Percentiles rank a stretch among this genome's conserved stretches.
These are phyloP conservation scores for Bombus terrestris DNA, from an alignment of 1,140 invertebrate genomes.

Conservation along the genomic window DNA sequence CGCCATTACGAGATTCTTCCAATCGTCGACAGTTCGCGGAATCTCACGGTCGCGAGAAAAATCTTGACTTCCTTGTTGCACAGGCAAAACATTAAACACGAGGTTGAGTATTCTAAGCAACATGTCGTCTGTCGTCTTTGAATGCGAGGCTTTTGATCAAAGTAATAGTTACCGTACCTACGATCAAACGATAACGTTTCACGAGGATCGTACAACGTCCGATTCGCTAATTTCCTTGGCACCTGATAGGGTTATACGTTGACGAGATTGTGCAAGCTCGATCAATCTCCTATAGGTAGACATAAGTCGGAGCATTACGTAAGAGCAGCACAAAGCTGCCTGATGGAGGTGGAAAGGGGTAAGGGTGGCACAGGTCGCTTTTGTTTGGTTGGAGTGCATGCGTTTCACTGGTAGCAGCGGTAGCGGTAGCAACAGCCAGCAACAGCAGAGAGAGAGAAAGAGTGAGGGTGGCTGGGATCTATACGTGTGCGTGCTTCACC, in stretches of 20 bases:
- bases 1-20: background rate
- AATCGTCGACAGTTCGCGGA: background rate
- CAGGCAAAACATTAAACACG: background rate
- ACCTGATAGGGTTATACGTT: slow-evolving; percentile 10
- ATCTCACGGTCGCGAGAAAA: background rate
- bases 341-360: slow-evolving; percentile 50
- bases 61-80: background rate
- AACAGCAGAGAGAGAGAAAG: background rate
- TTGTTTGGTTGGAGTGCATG: slow-evolving; percentile 76
- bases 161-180: no score
- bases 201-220: background rate
- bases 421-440: slow-evolving; percentile 34
- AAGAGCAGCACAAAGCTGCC: slow-evolving; percentile 53
- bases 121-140: no score
- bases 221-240: slow-evolving; percentile 21
- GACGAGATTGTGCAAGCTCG: slow-evolving; percentile 21
- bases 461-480: slow-evolving; percentile 46
- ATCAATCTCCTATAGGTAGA: slow-evolving; percentile 30
- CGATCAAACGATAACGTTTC: background rate
- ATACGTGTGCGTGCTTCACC: slow-evolving; percentile 48
- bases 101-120: no score
- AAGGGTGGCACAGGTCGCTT: slow-evolving; percentile 69
- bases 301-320: slow-evolving; percentile 56
- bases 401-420: slow-evolving; percentile 66
- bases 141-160: background rate